Conservation (phyloP, 2,888 invertebrate genomes). For the Autographa gamma region DNA sequence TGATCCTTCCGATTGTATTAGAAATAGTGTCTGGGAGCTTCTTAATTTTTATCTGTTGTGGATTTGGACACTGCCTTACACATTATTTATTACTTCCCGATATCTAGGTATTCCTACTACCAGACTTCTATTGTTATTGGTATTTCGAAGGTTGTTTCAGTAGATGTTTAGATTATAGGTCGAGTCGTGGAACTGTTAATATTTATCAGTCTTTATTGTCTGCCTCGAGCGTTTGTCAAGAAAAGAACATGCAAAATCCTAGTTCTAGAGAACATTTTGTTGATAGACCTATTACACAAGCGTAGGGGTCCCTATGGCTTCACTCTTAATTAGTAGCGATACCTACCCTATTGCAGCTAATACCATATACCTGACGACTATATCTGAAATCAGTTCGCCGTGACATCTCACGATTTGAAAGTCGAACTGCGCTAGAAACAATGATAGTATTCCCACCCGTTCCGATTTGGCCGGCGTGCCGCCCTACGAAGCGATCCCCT, state of each 20-base stretch:
- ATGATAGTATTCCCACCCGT: constrained; percentile 53
- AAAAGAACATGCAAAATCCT: background rate
- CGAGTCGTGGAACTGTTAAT: background rate
- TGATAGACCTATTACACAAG: background rate
- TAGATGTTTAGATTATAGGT: background rate
- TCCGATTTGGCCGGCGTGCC: constrained; percentile 45
- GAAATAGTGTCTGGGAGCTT: too few species aligned
- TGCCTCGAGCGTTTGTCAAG: background rate
- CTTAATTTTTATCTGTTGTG: background rate
- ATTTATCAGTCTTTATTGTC: background rate
- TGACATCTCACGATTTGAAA: constrained; percentile 65
- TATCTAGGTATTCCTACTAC: too few species aligned
- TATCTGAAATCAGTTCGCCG: constrained; percentile 56
- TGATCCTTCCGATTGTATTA: too few species aligned
- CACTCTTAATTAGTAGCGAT: constrained; percentile 34
- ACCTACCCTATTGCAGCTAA: constrained; percentile 44
- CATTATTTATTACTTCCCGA: background rate
- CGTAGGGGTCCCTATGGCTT: background rate
- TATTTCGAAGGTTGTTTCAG: background rate
- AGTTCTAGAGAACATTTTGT: background rate
- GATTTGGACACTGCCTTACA: background rate
- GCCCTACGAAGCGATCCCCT: constrained; percentile 56
- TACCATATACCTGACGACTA: constrained; percentile 42
- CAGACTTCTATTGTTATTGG: background rate
- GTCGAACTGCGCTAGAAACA: constrained; percentile 51